Evolutionary conservation across 2,113 vertebrate species (phyloP), one percentile per base, ranked within the genome.

Genomic region (Lichenostomus cassidix): DNA sequence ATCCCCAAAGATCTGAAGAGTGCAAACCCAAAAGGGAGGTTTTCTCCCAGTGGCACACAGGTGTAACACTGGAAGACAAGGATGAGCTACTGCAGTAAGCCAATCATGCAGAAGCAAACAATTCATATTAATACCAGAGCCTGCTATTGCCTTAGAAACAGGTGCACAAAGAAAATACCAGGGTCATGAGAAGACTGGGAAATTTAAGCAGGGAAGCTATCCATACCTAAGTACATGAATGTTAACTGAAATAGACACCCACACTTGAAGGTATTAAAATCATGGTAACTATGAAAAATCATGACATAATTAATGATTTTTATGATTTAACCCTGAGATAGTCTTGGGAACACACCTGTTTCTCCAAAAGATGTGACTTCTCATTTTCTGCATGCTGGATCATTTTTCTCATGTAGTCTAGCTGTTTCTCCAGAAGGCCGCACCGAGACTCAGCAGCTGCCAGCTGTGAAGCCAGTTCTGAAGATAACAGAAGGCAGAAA

Each of bases 381-480:
- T 99, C 98, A 1, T 96, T 97, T 96, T 99, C 98, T 33, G 99
- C 98, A 62, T 96, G 98, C 67, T 98, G 98, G 93, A 99, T 97
- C 98, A 99, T 98, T 92, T 96, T 98, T 85, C 97, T 98, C 99
- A 99, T 99, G 88, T 99, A 98, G 49, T 98, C 98, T 97, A 99
- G 95, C 82, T 99, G 99, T 78, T 98, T 99, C 95, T 99, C 99
- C 82, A 99, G 94, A 91, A 98, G 98, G 60, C 83, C 96, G 93
- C 99, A 99, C 64, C 99, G 99, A 83, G 97, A 97, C 96, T 99
- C 98, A 24, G 99, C 98, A 75, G 98, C 98, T 65, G 98, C 96
- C 65, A 99, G 97, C 91, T 99, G 98, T 74, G 97, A 97, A 80
- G 98, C 94, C 91, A 99, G 82, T 75, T 98, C 99, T 99, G 91